Base-by-base conservation (phyloP, 2,797 vertebrate species). In the Choloepus didactylus region DNA sequence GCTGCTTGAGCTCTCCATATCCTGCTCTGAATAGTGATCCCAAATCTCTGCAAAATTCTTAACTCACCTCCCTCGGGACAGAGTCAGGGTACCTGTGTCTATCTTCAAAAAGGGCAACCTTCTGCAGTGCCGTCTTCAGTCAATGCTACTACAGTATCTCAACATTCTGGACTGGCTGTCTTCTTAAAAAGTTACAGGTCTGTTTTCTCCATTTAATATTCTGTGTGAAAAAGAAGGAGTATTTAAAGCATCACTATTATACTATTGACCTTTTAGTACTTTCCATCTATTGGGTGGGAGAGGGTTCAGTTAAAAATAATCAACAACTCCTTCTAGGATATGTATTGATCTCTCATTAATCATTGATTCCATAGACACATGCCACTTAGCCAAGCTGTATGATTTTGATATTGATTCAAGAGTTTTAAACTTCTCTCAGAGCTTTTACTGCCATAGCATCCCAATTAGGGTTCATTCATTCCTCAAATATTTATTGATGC, bases 361-460 rank as follows among this genome's bases (percentile, higher is more conserved):
- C 87, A 95, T 82, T 85, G 84, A 94, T 87, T 88, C 85, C 92
- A 92, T 83, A 85, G 51, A 83, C 70, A 89, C 16, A 56, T 51
- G 81, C 60, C 75, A 94, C 88, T 95, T 92, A 94, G 38, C 59
- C 35, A 84, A 95, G 46, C 25, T 12, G 7, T 86, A 85, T 8
- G 35, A 95, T 96, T 96, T 84, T 93, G 51, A 51, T 89, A 93
- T 88, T 79, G 93, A 97, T 90, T 93, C 64, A 88, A 91, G 69
- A 77, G 75, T 80, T 92, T 94, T 93, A 80, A 81, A 93, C 60
- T 95, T 85, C 92, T 59, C 10, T 95, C 56, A 35, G 77, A 95
- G 93, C 44, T 94, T 92, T 88, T 75, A 95, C 85, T 92, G 73
- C 41, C 64, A 83, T 15, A 69, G 54, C 70, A 79, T 80, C 88